phyloP scores from a whole-genome alignment of 1,140 invertebrate species.

The Pseudomyrmex dendroicus region DNA sequence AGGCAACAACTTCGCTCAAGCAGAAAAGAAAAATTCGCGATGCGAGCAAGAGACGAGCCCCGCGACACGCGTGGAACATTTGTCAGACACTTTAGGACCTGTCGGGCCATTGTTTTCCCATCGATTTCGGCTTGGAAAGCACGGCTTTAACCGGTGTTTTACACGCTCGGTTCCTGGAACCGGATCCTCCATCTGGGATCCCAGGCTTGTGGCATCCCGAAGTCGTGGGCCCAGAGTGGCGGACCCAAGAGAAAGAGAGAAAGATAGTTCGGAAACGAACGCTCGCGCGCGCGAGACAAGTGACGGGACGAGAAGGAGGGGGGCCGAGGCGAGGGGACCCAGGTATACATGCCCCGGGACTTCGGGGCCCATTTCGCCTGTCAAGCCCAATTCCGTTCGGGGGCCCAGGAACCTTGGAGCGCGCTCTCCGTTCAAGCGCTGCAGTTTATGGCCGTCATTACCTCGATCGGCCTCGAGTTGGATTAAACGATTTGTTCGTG shows the following conservation, averaged over 20 bases:
- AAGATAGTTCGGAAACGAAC: conserved; percentile 52
- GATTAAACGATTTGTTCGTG: conserved; percentile 81
- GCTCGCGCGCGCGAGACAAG: conserved; percentile 31
- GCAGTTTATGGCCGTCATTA: conserved; percentile 82
- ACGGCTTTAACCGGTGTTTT: conserved; percentile 80
- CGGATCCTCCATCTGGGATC: conserved; percentile 71
- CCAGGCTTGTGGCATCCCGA: conserved; percentile 72
- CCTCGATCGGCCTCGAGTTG: conserved; percentile 76
- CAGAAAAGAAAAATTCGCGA: conserved; percentile 33
- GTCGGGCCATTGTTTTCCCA: conserved; percentile 75
- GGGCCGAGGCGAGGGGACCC: conserved; percentile 19
- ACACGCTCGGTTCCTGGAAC: conserved; percentile 79
- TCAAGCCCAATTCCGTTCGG: conserved; percentile 80
- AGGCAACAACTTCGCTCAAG: conserved; percentile 2
- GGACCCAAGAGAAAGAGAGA: conserved; percentile 48
- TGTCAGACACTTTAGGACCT: conserved; percentile 76
- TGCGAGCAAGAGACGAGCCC: background rate
- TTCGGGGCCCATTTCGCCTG: conserved; percentile 77
- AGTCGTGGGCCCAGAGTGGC: conserved; percentile 49
- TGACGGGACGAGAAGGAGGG: conserved; percentile 1
- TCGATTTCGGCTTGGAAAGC: conserved; percentile 76
- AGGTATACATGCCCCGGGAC: conserved; percentile 77
- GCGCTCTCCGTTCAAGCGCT: conserved; percentile 45
- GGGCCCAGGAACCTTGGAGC: conserved; percentile 64
- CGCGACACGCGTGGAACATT: conserved; percentile 77